phyloP scores from a whole-genome alignment of 2,797 vertebrate genomes.

The Cirrhinus molitorella region DNA sequence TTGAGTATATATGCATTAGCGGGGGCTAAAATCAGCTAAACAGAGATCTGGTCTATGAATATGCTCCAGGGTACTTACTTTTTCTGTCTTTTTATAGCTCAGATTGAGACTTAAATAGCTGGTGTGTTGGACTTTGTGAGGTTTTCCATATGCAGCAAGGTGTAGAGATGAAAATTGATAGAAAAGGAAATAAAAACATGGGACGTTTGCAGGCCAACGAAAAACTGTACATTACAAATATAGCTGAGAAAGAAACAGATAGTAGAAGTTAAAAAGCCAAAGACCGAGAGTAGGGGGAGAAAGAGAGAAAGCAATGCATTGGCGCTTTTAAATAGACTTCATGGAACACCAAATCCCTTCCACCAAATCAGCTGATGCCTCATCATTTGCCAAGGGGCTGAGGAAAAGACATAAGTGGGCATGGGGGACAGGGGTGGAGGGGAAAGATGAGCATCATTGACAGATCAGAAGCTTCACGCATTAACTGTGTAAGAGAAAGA shows the following conservation, averaged over 20 bases:
- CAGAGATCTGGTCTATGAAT: conserved; percentile 19
- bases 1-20: not conserved
- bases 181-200: not conserved
- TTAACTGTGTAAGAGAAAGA: conserved; percentile 18
- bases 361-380: conserved; percentile 79
- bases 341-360: conserved; percentile 82
- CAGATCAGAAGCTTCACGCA: conserved; percentile 39
- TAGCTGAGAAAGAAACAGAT: conserved; percentile 33
- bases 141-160: not conserved
- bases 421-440: conserved; percentile 12
- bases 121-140: conserved; percentile 15
- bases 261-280: conserved; percentile 15
- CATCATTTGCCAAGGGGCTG: conserved; percentile 73
- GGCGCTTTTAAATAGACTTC: conserved; percentile 81
- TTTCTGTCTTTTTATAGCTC: conserved; percentile 35
- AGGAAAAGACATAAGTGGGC: conserved; percentile 34
- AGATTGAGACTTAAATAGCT: conserved; percentile 38
- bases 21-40: conserved; percentile 1
- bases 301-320: conserved; percentile 52
- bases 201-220: not conserved
- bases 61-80: not conserved
- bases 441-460: conserved; percentile 19
- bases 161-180: conserved; percentile 33
- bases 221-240: conserved; percentile 54
- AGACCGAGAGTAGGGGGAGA: conserved; percentile 50